Evolutionary conservation across 2,113 vertebrate species (phyloP).

Genomic region (Spea bombifrons): DNA sequence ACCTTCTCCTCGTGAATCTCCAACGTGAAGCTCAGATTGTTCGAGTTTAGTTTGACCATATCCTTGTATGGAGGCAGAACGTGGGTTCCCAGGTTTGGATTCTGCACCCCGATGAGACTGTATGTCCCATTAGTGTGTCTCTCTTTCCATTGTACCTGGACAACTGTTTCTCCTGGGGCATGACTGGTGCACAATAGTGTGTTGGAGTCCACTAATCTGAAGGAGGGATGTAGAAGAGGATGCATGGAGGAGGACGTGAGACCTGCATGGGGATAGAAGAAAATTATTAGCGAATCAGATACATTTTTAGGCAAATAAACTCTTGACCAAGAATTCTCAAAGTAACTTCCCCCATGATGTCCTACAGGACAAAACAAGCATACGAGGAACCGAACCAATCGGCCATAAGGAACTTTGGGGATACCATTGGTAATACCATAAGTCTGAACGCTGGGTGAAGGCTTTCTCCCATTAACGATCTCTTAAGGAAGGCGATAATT

Average conservation of each 20-base stretch:
- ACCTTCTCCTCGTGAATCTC: neutral
- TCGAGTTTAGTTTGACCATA: neutral
- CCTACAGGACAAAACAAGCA: no score
- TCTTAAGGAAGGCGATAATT: no score
- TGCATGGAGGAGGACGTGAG: neutral
- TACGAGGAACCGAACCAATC: no score
- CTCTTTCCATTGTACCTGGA: conserved; percentile 35
- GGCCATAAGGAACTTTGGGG: no score
- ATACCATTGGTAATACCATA: no score
- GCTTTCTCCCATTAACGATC: no score
- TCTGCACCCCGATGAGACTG: conserved; percentile 17
- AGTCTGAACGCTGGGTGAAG: no score
- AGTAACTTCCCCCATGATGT: no score
- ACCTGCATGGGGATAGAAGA: no score
- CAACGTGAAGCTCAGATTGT: conserved; percentile 1
- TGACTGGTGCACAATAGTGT: neutral
- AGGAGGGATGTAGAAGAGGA: neutral
- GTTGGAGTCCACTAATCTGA: neutral
- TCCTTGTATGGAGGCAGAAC: conserved; percentile 5
- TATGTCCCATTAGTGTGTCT: conserved; percentile 10
- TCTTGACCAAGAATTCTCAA: no score
- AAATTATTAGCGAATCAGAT: no score
- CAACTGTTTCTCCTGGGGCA: neutral
- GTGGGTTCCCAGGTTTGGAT: conserved; percentile 1
- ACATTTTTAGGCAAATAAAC: no score